phyloP scores from a whole-genome alignment of 2,888 invertebrate species.

The Cephus nigrinus region DNA sequence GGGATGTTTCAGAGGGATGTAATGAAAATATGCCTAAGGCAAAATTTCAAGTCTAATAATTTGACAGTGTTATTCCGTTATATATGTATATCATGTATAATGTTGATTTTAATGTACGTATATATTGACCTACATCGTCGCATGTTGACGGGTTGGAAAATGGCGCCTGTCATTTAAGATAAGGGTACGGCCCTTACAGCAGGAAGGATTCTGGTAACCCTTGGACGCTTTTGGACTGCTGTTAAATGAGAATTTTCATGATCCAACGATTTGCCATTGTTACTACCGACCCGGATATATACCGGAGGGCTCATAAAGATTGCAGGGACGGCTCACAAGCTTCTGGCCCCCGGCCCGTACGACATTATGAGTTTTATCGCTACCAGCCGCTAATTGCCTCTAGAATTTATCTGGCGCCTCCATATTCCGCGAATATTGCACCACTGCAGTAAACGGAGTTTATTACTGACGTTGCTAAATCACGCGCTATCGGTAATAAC shows the following conservation, averaged over 20 bases:
- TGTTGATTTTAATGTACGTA: not conserved
- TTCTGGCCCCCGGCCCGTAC: constrained; percentile 19
- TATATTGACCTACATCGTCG: not conserved
- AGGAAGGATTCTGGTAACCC: not conserved
- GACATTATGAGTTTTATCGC: constrained; percentile 52
- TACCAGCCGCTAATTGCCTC: constrained; percentile 47
- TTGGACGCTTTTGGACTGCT: not conserved
- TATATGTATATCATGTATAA: not conserved
- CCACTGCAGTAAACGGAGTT: not conserved
- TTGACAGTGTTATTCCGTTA: not conserved
- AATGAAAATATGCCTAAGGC: not conserved
- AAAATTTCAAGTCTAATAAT: not conserved
- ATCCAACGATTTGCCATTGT: not conserved
- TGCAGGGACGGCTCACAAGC: constrained; percentile 6
- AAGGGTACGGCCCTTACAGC: not conserved
- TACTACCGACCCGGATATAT: constrained; percentile 15
- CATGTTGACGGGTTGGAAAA: not conserved
- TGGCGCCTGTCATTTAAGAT: not conserved
- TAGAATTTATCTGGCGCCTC: constrained; percentile 44
- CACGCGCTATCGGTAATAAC: not conserved
- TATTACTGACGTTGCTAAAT: not conserved
- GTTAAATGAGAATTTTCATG: not conserved
- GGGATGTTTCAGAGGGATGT: not conserved
- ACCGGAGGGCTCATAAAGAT: constrained; percentile 22
- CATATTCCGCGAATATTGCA: constrained; percentile 40